Evolutionary conservation across 2,797 vertebrate species (phyloP), one percentile per base, ranked within the genome.

Genomic region (Craterocephalus amniculus): DNA sequence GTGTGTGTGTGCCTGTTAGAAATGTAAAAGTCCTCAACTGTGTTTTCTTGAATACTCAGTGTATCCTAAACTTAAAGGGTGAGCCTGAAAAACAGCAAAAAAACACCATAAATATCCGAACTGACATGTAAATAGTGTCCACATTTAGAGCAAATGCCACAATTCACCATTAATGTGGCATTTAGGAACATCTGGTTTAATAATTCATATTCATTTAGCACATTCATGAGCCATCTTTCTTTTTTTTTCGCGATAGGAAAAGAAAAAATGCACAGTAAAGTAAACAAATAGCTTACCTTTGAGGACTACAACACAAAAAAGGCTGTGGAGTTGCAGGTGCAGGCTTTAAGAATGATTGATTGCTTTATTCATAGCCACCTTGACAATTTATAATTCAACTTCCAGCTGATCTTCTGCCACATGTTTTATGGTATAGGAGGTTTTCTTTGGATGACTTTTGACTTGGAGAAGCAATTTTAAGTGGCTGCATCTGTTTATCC

Each of bases 1-100:
- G 49, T 74, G 65, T 16, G 51, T 74, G 65, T 20, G 56, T 74
- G 43, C 7, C 35, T 35, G 8, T 64, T 65, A 56, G 9, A 22
- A 56, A 0, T 61, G 32, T 16, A 57, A 57, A 10, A 35, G 38
- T 34, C 32, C 31, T 36, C 20, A 2, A 54, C 13, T 29, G 20
- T 55, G 58, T 67, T 29, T n/a, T 2, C 61, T 70, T 71, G 29
- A 77, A 62, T 63, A 60, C 52, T 35, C 1, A 43, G 0, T 32
- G 20, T 8, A 24, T 49, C n/a, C 27, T 18, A 6, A 52, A 59
- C 45, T 61, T 12, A 71, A 71, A 20, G 12, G 36, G 45, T 67
- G 16, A 73, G 51, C 35, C 24, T 48, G 16, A 68, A 63, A 63
- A 9, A 59, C 48, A 31, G 36, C 29, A 48, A 36, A 58, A 12